Conservation (phyloP, 2,113 vertebrate genomes). For the Coptodon bakossiorum region DNA sequence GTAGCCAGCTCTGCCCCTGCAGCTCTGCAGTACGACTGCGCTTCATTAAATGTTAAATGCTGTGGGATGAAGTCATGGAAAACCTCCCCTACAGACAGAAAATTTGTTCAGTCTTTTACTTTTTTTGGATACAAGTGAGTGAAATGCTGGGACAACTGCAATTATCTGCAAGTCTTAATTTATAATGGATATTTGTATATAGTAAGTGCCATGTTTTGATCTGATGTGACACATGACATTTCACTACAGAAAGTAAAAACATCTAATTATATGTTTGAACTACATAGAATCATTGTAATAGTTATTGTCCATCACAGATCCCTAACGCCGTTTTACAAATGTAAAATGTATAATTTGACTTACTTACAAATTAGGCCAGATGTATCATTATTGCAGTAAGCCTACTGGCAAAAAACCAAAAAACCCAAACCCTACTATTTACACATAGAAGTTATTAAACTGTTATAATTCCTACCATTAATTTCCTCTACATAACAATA, state of each 20-base stretch:
- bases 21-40: conserved; percentile 70
- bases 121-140: neutral
- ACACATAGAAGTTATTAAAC: neutral
- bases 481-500: conserved; percentile 89
- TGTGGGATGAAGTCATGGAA: conserved; percentile 73
- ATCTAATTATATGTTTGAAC: neutral
- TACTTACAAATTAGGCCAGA: neutral
- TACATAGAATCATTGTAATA: neutral
- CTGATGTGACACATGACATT: neutral
- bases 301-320: neutral
- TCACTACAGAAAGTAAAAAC: neutral
- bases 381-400: neutral
- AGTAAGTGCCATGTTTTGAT: neutral
- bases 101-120: neutral
- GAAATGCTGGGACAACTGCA: neutral
- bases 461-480: conserved; percentile 69
- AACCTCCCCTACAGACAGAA: conserved; percentile 75
- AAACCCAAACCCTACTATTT: neutral
- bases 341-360: neutral
- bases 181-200: neutral
- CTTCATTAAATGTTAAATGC: conserved; percentile 79
- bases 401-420: neutral
- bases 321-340: neutral
- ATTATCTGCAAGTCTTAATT: neutral
- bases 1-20: conserved; percentile 77